A percentile compares a stretch with the other conserved stretches of the same genome.
Conservation (phyloP, 2,113 vertebrate species). For the Tricholaema leucomelas region DNA sequence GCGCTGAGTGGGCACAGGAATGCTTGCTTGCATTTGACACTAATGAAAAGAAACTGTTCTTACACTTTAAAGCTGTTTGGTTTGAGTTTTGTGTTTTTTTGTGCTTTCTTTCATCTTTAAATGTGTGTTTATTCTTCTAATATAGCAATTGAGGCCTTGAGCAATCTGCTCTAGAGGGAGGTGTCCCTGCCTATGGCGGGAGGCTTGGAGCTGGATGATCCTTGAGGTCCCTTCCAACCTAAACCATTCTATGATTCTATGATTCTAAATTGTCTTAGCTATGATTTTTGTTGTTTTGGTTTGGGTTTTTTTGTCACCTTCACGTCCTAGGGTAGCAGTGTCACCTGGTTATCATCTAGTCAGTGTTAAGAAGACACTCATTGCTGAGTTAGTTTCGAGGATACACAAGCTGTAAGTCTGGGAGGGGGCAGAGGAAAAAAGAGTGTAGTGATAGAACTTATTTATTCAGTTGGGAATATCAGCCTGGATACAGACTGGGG, state of each 20-base stretch:
- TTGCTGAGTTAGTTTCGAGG: accelerated
- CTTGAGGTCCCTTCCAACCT: too few relatives aligned
- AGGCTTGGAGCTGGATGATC: too few relatives aligned
- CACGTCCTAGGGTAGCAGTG: not conserved
- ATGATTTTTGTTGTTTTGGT: not conserved
- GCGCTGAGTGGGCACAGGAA: not conserved
- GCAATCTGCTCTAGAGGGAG: too few relatives aligned
- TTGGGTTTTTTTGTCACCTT: too few relatives aligned
- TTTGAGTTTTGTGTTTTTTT: not conserved
- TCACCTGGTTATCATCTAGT: not conserved
- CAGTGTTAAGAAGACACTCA: not conserved
- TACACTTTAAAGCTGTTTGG: not conserved
- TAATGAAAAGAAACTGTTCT: accelerated
- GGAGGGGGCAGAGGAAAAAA: not conserved
- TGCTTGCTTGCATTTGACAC: not conserved
- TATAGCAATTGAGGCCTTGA: too few relatives aligned
- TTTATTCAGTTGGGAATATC: not conserved
- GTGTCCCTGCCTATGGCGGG: too few relatives aligned
- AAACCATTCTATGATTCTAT: too few relatives aligned
- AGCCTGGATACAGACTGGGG: not conserved
- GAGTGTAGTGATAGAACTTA: not conserved
- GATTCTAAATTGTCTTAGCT: not conserved
- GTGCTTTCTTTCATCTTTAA: not conserved
- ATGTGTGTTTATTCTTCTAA: not conserved
- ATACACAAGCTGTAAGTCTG: accelerated